phyloP scores from a whole-genome alignment of 2,888 invertebrate genomes.

The Rhodophaea formosa region DNA sequence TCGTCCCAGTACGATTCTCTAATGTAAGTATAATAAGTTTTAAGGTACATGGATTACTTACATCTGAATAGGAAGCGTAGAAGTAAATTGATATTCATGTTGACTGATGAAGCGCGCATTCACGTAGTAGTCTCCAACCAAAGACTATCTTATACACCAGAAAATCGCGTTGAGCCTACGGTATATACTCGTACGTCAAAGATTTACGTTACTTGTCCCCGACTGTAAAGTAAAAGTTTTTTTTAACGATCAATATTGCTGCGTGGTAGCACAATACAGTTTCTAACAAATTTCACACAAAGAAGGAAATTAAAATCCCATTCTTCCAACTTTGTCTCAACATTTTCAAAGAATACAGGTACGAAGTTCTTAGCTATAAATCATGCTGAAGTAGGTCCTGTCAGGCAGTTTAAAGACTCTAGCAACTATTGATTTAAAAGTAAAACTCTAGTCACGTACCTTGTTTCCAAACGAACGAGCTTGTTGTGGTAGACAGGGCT shows the following conservation, averaged over 20 bases:
- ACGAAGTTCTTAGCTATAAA: conserved; percentile 1
- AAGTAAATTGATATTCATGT: too few relatives aligned
- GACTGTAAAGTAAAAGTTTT: too few relatives aligned
- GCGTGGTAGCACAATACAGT: neutral
- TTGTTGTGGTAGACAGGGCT: neutral
- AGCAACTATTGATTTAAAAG: neutral
- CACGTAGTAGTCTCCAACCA: too few relatives aligned
- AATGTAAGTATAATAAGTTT: too few relatives aligned
- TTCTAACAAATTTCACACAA: neutral
- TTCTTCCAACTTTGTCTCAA: neutral
- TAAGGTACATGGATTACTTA: too few relatives aligned
- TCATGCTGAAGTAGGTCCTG: neutral
- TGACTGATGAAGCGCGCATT: too few relatives aligned
- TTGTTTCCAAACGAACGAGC: conserved; percentile 4
- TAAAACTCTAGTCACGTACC: conserved; percentile 6
- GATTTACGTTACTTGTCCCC: too few relatives aligned
- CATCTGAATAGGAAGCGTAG: too few relatives aligned
- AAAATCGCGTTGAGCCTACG: too few relatives aligned
- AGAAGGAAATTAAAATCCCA: neutral
- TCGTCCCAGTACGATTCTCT: too few relatives aligned
- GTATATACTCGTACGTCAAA: too few relatives aligned
- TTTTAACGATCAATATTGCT: neutral
- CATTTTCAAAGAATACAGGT: neutral
- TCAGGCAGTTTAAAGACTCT: neutral
- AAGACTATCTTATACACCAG: too few relatives aligned